Evolutionary conservation across 1,140 invertebrate genomes (phyloP).

Genomic region (Drosophila nebulosa): DNA sequence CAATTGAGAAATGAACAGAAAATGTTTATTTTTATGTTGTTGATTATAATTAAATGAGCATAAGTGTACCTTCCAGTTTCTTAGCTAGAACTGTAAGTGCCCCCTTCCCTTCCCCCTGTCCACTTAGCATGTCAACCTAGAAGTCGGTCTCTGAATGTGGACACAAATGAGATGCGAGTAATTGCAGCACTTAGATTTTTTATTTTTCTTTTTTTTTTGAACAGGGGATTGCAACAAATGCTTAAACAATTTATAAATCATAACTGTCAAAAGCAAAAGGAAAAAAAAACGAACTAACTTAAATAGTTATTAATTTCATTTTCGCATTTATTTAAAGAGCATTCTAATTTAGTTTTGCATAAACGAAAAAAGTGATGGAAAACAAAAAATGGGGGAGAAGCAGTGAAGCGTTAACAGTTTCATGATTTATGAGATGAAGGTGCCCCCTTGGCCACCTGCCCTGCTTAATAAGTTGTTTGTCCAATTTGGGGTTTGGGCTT

Average conservation of each 20-base stretch:
- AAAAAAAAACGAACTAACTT: no score
- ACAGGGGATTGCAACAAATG: background rate
- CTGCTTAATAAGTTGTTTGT: conserved; percentile 2
- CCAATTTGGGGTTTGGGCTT: conserved; percentile 19
- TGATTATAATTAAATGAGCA: no score
- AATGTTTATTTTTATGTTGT: no score
- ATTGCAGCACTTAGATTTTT: conserved; percentile 28
- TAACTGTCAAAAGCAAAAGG: conserved; percentile 8
- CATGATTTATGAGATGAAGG: conserved; percentile 1
- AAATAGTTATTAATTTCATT: background rate
- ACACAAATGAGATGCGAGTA: background rate
- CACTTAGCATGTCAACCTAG: no score
- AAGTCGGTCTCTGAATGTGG: background rate
- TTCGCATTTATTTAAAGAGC: conserved; percentile 39
- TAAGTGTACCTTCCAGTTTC: no score
- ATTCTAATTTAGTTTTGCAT: conserved; percentile 67
- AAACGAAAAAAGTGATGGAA: background rate
- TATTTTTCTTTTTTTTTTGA: no score
- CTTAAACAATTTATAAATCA: conserved; percentile 26
- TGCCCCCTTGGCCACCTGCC: conserved; percentile 19
- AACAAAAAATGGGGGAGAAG: conserved; percentile 23
- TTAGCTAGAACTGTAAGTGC: no score
- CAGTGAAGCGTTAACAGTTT: conserved; percentile 56
- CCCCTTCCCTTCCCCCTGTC: no score
- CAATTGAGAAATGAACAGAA: no score